phyloP scores from a whole-genome alignment of 2,888 invertebrate genomes.

The Synergus umbraculus region DNA sequence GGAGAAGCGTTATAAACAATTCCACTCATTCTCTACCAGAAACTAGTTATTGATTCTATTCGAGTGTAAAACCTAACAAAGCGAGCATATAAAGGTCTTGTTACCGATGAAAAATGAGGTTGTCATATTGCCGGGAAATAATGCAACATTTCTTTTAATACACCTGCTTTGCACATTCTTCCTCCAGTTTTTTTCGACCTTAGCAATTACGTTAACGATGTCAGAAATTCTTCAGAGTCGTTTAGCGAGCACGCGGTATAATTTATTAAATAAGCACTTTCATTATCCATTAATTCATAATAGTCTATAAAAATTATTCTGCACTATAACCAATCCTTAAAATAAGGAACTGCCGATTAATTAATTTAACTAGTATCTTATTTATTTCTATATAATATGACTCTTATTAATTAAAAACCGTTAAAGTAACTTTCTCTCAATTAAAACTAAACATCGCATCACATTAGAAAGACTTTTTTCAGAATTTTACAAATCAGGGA shows the following conservation, averaged over 20 bases:
- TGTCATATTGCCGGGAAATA: not conserved
- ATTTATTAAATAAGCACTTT: slow-evolving; percentile 21
- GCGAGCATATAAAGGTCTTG: not conserved
- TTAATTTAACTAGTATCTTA: not conserved
- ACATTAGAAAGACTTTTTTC: not conserved
- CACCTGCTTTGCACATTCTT: not conserved
- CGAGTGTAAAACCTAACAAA: not conserved
- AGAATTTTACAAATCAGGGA: not conserved
- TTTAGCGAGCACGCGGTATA: not conserved
- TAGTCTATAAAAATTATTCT: not conserved
- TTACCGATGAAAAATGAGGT: not conserved
- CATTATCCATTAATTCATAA: slow-evolving; percentile 5
- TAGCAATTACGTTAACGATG: slow-evolving; percentile 15
- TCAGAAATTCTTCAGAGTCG: slow-evolving; percentile 5
- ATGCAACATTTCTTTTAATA: not conserved
- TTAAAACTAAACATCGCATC: not conserved
- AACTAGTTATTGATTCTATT: no score
- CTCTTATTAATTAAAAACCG: not conserved
- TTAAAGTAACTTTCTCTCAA: not conserved
- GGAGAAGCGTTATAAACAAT: no score
- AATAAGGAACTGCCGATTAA: not conserved
- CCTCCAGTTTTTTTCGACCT: not conserved
- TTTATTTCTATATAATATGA: not conserved
- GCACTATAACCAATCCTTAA: not conserved
- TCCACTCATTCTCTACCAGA: no score